A percentile compares a stretch with the other conserved stretches of the same genome.
phyloP scores from a whole-genome alignment of 2,113 vertebrate species.

The Gila orcuttii region DNA sequence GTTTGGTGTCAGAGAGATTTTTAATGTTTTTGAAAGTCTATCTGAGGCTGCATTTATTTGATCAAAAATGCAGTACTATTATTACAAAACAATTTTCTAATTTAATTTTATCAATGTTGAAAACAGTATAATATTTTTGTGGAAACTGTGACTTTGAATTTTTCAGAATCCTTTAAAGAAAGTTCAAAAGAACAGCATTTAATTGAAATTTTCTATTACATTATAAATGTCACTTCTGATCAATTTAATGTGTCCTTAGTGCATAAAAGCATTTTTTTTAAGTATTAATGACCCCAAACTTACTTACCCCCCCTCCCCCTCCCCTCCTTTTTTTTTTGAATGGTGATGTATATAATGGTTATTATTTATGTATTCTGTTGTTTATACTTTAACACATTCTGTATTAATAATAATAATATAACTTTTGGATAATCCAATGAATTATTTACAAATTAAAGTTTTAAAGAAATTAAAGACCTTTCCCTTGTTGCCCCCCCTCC shows the following conservation, averaged over 20 bases:
- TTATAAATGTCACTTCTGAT: not conserved
- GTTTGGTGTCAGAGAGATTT: not conserved
- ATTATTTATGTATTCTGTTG: not conserved
- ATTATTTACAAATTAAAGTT: not conserved
- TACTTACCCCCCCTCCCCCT: not conserved
- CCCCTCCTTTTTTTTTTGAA: too few relatives aligned
- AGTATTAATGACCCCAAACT: too few relatives aligned
- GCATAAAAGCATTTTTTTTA: not conserved
- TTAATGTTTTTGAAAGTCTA: not conserved
- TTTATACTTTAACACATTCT: not conserved
- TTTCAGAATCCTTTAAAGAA: not conserved
- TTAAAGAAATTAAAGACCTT: too few relatives aligned
- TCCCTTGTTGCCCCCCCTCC: too few relatives aligned
- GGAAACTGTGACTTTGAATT: too few relatives aligned
- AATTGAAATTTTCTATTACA: not conserved
- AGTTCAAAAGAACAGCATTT: not conserved
- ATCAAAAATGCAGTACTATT: not conserved
- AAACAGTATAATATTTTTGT: too few relatives aligned
- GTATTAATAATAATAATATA: not conserved
- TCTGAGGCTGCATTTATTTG: not conserved
- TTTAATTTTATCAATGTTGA: too few relatives aligned
- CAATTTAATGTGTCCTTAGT: not conserved
- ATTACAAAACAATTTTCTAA: too few relatives aligned
- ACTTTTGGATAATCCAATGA: not conserved
- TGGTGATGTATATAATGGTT: not conserved